A percentile compares a stretch with the other conserved stretches of the same genome.
These are phyloP conservation scores for Acronicta leporina DNA, from an alignment of 2,888 invertebrate species.

Conservation along the genomic window DNA sequence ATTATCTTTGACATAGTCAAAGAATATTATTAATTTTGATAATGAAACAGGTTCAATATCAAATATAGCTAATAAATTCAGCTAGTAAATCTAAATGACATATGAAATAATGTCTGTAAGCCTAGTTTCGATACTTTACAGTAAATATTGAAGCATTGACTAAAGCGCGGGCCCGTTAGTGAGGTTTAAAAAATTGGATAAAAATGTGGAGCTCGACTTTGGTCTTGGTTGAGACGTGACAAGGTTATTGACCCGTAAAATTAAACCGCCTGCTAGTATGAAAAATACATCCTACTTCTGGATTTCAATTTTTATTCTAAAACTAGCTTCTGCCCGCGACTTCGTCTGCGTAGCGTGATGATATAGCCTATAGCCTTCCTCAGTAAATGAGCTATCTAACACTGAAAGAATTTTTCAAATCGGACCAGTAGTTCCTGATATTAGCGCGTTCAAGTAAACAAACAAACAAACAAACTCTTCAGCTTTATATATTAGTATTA, in stretches of 20 bases:
- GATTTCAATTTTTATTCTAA: not conserved
- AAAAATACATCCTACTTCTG: too few species aligned
- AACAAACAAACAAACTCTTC: too few species aligned
- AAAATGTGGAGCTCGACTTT: slow-evolving; percentile 24
- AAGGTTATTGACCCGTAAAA: slow-evolving; percentile 60
- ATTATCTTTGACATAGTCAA: too few species aligned
- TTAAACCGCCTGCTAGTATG: slow-evolving; percentile 56
- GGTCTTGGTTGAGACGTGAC: slow-evolving; percentile 20
- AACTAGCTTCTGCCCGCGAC: too few species aligned
- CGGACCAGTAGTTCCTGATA: too few species aligned
- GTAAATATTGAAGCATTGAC: slow-evolving; percentile 32
- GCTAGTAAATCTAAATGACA: slow-evolving; percentile 9
- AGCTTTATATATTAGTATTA: too few species aligned
- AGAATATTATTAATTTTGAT: too few species aligned
- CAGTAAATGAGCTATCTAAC: too few species aligned
- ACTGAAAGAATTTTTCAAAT: too few species aligned
- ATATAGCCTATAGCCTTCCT: too few species aligned
- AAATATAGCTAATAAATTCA: not conserved
- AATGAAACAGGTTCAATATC: not conserved
- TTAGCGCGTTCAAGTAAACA: too few species aligned
- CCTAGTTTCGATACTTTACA: slow-evolving; percentile 7
- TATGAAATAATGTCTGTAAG: slow-evolving; percentile 13
- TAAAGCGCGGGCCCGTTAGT: slow-evolving; percentile 15
- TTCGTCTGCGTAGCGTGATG: too few species aligned
- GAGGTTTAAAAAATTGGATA: slow-evolving; percentile 8